Percentiles rank a stretch among this genome's conserved stretches.
These are phyloP conservation scores for Agriotes lineatus DNA, from an alignment of 2,888 invertebrate species.

Conservation along the genomic window DNA sequence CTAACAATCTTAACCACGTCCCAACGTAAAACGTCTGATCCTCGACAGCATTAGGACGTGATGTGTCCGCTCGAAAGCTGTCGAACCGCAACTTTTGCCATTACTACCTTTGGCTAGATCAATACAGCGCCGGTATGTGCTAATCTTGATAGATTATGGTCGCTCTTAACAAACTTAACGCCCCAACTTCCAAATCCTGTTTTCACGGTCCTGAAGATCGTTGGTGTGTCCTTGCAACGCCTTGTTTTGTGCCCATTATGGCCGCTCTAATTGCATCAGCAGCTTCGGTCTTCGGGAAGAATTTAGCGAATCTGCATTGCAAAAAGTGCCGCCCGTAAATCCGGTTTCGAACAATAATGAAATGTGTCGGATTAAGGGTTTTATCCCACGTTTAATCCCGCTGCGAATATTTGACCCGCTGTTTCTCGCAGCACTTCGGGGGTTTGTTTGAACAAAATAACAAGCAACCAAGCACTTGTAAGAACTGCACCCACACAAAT, in stretches of 20 bases:
- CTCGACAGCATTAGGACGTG: conserved; percentile 38
- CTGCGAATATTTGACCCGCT: neutral
- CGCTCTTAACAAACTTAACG: neutral
- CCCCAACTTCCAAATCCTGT: neutral
- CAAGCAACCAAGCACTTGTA: too few species aligned
- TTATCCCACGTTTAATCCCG: neutral
- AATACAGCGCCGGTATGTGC: conserved; percentile 2
- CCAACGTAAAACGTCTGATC: conserved; percentile 34
- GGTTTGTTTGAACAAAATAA: too few species aligned
- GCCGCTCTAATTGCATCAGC: neutral
- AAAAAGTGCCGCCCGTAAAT: neutral
- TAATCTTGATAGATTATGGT: neutral
- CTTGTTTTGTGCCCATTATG: neutral
- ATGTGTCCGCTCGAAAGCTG: conserved; percentile 34
- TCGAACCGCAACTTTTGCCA: conserved; percentile 34
- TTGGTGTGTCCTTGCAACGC: neutral
- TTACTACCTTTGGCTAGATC: conserved; percentile 28
- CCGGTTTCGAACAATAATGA: neutral
- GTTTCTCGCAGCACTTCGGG: too few species aligned
- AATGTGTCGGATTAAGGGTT: too few species aligned
- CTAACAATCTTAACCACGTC: conserved; percentile 37
- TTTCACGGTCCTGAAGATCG: neutral
- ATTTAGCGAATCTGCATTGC: neutral
- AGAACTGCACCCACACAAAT: too few species aligned
- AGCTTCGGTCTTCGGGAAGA: neutral